phyloP scores from a whole-genome alignment of 1,140 invertebrate genomes.

The Leptinotarsa defecta region DNA sequence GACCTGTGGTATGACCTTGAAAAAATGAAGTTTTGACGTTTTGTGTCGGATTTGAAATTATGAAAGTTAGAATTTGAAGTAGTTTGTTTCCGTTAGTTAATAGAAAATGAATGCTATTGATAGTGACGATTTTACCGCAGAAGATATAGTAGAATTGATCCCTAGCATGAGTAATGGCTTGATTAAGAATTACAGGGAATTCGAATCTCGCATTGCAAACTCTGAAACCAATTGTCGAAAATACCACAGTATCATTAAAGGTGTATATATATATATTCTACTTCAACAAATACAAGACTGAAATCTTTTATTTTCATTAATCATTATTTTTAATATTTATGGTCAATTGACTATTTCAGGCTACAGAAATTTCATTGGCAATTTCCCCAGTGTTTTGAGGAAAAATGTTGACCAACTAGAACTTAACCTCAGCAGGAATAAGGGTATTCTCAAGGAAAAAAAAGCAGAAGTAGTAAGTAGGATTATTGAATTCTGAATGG shows the following conservation, averaged over 20 bases:
- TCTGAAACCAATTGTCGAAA: neutral
- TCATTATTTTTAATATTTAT: neutral
- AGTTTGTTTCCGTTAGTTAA: too few species aligned
- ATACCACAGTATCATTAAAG: neutral
- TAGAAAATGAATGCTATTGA: neutral
- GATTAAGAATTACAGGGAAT: neutral
- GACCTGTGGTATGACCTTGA: too few species aligned
- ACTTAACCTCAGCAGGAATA: neutral
- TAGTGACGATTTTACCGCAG: neutral
- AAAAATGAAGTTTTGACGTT: too few species aligned
- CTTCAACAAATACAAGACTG: too few species aligned
- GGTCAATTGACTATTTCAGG: neutral
- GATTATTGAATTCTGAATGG: neutral
- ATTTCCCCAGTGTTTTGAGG: neutral
- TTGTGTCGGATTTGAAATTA: too few species aligned
- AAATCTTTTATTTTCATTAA: neutral
- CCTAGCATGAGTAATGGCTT: neutral
- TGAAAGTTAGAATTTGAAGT: too few species aligned
- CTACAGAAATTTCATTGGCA: neutral
- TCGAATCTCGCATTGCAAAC: neutral
- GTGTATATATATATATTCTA: neutral
- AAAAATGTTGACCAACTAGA: neutral
- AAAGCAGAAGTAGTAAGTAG: neutral
- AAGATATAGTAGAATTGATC: neutral
- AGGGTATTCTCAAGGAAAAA: neutral